Conservation (phyloP, 2,113 vertebrate genomes). For the Chionomys nivalis region DNA sequence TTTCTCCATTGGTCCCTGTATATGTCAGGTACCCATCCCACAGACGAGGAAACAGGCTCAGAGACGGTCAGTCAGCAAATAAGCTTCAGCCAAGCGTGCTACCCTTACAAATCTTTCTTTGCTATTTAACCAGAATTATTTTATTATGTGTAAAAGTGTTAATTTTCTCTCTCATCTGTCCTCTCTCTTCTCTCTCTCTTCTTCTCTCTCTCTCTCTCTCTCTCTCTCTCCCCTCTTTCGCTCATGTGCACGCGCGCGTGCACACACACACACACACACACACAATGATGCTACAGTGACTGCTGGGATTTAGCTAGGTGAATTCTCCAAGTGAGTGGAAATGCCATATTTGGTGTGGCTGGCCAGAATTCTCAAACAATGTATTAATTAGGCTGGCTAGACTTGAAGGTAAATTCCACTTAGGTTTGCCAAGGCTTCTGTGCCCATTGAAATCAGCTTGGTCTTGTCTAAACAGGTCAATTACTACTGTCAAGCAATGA, state of each 20-base stretch:
- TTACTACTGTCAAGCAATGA: slow-evolving; percentile 82
- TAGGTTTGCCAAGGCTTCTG: slow-evolving; percentile 76
- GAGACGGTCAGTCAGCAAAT: not conserved
- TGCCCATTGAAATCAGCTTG: slow-evolving; percentile 80
- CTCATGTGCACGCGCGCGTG: too few relatives aligned
- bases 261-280: slow-evolving; percentile 39
- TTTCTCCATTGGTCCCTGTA: not conserved
- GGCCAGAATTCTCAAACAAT: slow-evolving; percentile 67
- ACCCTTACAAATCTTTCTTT: not conserved
- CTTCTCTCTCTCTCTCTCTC: not conserved
- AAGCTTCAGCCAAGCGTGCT: not conserved
- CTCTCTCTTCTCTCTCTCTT: not conserved
- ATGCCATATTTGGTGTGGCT: slow-evolving; percentile 68
- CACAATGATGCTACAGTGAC: slow-evolving; percentile 41
- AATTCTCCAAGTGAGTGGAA: slow-evolving; percentile 46
- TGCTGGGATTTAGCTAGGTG: slow-evolving; percentile 39
- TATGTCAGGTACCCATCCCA: slow-evolving; percentile 25
- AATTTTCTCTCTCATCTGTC: too few relatives aligned
- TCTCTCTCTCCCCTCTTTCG: not conserved
- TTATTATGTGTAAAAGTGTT: not conserved
- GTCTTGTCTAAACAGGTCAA: slow-evolving; percentile 84
- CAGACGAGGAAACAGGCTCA: not conserved
- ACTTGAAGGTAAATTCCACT: slow-evolving; percentile 81
- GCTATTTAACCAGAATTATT: not conserved
- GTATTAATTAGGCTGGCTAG: slow-evolving; percentile 83